Evolutionary conservation across 2,797 vertebrate species (phyloP), one percentile per base, ranked within the genome.

Genomic region (Arctocebus calabarensis): DNA sequence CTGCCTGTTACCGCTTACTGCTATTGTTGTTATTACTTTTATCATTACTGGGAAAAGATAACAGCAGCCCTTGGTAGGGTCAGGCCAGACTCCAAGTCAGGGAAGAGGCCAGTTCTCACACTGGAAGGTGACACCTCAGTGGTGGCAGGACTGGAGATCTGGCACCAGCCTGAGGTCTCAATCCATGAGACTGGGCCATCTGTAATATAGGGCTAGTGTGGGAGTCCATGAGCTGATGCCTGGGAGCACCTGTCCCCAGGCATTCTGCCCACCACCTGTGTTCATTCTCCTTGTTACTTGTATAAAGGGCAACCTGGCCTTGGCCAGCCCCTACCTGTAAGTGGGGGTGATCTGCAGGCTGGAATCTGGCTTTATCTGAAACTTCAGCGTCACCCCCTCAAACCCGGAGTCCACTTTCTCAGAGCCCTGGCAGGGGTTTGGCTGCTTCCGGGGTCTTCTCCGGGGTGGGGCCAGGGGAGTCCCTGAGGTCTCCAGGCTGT

Each of bases 301-400:
- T 40, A 43, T 9, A n/a, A n/a, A 70, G 32, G 73, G 68, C 4
- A 12, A 40, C 57, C 64, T 55, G 25, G 27, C 40, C 25, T 34
- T 4, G 29, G 61, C 25, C 40, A 17, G 85, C 45, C 27, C 95
- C 81, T 98, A 99, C 99, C 98, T 98, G 98, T 99, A 98, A 32
- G 98, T 98, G 73, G 99, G 98, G 4, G 98, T 98, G 90, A 99
- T 98, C 92, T 98, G 98, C 27, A 99, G 92, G 99, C 32, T 97
- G 98, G 95, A 97, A 20, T 91, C 96, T 95, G 52, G 97, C 95
- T 91, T 97, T 0, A 99, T 97, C 82, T 98, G 97, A 98, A 99
- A 99, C 94, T 98, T 98, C 96, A 99, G 99, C 0, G 98, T 98
- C 93, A 99, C 99, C 5, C 99, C 99, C 89, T 98, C 98, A 90